phyloP scores from a whole-genome alignment of 64 coral and sea anemone species.

The Anthopleura sola region DNA sequence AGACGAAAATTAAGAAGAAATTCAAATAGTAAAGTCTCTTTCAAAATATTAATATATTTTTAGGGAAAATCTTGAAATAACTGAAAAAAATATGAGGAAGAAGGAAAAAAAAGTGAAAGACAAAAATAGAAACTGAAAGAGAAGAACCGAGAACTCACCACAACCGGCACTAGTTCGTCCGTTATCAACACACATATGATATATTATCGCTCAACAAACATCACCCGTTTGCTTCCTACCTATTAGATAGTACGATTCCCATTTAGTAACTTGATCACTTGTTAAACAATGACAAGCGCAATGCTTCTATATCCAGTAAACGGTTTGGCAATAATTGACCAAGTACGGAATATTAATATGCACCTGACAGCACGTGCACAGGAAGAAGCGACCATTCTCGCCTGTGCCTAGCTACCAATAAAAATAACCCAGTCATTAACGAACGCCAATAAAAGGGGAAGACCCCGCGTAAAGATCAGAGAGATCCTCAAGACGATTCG shows the following conservation, averaged over 20 bases:
- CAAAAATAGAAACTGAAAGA: neutral
- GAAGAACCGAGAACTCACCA: neutral
- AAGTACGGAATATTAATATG: neutral
- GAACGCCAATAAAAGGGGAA: neutral
- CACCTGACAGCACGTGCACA: neutral
- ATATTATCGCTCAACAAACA: neutral
- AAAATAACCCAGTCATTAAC: neutral
- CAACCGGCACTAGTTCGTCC: neutral
- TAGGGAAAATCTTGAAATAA: too few species aligned
- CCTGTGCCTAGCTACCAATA: neutral
- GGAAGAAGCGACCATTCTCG: neutral
- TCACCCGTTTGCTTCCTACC: neutral
- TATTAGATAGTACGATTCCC: neutral
- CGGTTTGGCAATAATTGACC: neutral
- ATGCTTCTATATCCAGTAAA: neutral
- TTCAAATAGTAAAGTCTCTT: neutral
- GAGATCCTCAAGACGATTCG: neutral
- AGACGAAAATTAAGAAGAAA: neutral
- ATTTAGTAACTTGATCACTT: neutral
- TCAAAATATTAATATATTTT: neutral
- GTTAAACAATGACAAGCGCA: neutral
- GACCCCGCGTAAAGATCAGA: neutral
- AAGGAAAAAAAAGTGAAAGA: neutral
- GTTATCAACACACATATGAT: neutral
- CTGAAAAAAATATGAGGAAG: neutral